Evolutionary conservation across 1,140 invertebrate genomes (phyloP).

Genomic region (Chironomus striatipennis): DNA sequence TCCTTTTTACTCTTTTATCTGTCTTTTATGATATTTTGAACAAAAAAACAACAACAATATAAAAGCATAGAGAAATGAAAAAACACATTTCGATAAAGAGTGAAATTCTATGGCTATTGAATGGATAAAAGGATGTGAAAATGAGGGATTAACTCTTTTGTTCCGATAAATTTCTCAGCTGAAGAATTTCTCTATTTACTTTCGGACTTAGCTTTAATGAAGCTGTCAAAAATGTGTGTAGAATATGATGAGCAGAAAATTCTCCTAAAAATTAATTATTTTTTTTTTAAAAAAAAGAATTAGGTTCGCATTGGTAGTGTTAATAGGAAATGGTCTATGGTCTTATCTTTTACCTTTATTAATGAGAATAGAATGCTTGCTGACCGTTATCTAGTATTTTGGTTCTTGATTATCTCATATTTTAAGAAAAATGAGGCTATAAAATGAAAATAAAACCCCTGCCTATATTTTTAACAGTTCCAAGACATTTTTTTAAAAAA

Average conservation of each 20-base stretch:
- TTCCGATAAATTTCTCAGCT: constrained; percentile 1
- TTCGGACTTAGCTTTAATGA: background rate
- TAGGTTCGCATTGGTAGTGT: too few species aligned
- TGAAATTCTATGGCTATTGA: background rate
- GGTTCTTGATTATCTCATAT: background rate
- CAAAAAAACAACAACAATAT: background rate
- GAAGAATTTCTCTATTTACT: background rate
- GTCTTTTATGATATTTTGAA: constrained; percentile 8
- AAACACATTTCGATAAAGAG: constrained; percentile 14
- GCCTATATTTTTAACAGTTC: background rate
- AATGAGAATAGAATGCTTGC: background rate
- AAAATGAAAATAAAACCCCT: constrained; percentile 5
- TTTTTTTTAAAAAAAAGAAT: too few species aligned
- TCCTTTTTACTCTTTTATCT: background rate
- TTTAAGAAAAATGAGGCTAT: background rate
- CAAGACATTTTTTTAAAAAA: background rate
- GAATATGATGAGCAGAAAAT: background rate
- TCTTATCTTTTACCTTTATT: background rate
- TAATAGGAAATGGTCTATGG: too few species aligned
- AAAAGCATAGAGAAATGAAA: background rate
- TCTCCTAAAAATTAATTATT: background rate
- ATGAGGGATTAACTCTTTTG: constrained; percentile 23
- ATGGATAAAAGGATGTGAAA: constrained; percentile 19
- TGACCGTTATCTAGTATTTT: constrained; percentile 13
- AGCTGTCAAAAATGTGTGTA: constrained; percentile 19